Base-by-base conservation (phyloP, 2,797 vertebrate genomes). In the Typhlichthys subterraneus region DNA sequence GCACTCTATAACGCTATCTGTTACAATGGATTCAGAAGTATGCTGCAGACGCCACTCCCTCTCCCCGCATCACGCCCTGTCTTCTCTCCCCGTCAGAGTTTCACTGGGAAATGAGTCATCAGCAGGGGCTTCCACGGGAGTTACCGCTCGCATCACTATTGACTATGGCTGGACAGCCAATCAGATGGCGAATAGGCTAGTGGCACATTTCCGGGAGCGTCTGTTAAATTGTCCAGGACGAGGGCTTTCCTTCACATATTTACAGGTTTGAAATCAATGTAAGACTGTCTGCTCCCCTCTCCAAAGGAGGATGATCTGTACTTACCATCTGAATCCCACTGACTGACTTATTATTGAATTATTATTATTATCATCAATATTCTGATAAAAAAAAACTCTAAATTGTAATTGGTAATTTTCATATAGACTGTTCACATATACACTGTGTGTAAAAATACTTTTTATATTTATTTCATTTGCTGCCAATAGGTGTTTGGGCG, bases 101-200 rank as follows among this genome's bases (percentile, higher is more conserved):
- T 78, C 79, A 13, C 59, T 5, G 2, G 52, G 53, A 1, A 70
- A 71, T 66, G 75, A 76, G 1, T 46, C 13, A 49, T 52, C 68
- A 6, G 45, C 67, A 13, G 60, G 77, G 1, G 58, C 50, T 0
- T 63, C 65, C 0, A 13, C 61, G 50, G 76, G 79, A 45, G 15
- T 86, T 71, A 75, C 54, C 0, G 66, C 85, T 54, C 84, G 89
- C n/a, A 77, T 90, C 70, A 86, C 87, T n/a, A 59, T 90, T 0
- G 80, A 89, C 57, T 15, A 2, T 1, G 5, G 31, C 9, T 90
- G 90, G 90, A 80, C 85, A 0, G 76, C 81, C 53, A 61, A 19
- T 55, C 83, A 90, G 76, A 71, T 86, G 81, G 67, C 76, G 63
- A 75, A 66, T 57, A 83, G 86, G 0, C 53, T 91, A 64, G 48